A percentile compares a stretch with the other conserved stretches of the same genome.
Conservation (phyloP, 2,797 vertebrate species). For the Agapornis canus region DNA sequence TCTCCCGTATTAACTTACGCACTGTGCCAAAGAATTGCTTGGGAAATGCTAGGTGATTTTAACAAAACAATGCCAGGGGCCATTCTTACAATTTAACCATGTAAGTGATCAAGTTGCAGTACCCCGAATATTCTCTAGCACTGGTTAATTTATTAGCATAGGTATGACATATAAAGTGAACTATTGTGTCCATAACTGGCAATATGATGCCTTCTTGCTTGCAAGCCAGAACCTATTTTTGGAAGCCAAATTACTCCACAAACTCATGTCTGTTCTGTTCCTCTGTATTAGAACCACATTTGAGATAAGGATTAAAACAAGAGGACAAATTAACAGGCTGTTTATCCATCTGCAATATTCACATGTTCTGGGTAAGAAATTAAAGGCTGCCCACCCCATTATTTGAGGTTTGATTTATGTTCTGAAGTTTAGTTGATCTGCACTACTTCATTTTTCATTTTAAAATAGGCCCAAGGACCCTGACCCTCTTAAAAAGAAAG, state of each 20-base stretch:
- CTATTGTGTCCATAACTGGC: not conserved
- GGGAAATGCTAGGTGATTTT: slow-evolving; percentile 7
- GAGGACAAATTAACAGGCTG: not conserved
- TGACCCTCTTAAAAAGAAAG: slow-evolving; percentile 62
- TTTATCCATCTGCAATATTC: slow-evolving; percentile 17
- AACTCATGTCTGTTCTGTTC: not conserved
- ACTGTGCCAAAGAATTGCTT: not conserved
- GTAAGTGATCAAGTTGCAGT: not conserved
- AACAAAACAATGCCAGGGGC: not conserved
- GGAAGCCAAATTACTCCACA: not conserved
- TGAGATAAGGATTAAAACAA: slow-evolving; percentile 42
- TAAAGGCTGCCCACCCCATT: not conserved
- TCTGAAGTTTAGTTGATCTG: slow-evolving; percentile 46
- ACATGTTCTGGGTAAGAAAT: slow-evolving; percentile 23
- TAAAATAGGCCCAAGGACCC: slow-evolving; percentile 49
- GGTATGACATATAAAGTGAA: not conserved
- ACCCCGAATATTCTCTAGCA: not conserved
- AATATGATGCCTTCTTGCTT: not conserved
- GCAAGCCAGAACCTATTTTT: slow-evolving; percentile 9
- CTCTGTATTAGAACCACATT: slow-evolving; percentile 21
- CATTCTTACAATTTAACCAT: not conserved
- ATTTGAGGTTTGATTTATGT: slow-evolving; percentile 61
- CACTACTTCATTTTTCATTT: slow-evolving; percentile 64
- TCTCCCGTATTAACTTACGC: not conserved
- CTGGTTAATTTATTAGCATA: not conserved